Percentiles rank a stretch among this genome's conserved stretches.
phyloP scores from a whole-genome alignment of 2,797 vertebrate genomes.

The Microctenopoma lineatum region DNA sequence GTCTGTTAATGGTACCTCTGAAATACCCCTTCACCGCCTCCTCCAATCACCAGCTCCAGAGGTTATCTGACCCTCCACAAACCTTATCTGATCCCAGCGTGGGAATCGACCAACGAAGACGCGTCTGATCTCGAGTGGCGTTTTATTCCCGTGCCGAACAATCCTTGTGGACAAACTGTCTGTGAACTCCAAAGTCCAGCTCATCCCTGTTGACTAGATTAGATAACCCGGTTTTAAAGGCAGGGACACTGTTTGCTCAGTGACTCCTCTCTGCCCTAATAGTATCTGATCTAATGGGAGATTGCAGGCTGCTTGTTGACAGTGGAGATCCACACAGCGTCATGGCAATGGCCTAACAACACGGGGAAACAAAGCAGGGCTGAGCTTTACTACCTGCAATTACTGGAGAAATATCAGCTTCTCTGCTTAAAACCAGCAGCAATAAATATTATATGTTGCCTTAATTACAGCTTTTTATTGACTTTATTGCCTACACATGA shows the following conservation, averaged over 20 bases:
- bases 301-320: slow-evolving; percentile 75
- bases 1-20: slow-evolving; percentile 1
- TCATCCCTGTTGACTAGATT: slow-evolving; percentile 80
- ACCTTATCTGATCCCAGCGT: slow-evolving; percentile 70
- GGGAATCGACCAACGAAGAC: slow-evolving; percentile 42
- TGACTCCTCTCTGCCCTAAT: slow-evolving; percentile 75
- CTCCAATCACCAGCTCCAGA: slow-evolving; percentile 48
- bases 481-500: slow-evolving; percentile 20
- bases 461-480: slow-evolving; percentile 31
- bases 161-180: slow-evolving; percentile 56
- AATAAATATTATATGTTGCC: slow-evolving; percentile 60
- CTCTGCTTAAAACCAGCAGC: slow-evolving; percentile 48
- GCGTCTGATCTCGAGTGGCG: slow-evolving; percentile 52
- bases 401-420: slow-evolving; percentile 65
- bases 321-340: slow-evolving; percentile 53
- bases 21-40: slow-evolving; percentile 8
- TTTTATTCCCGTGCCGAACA: slow-evolving; percentile 71
- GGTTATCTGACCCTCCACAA: slow-evolving; percentile 62
- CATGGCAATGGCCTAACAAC: slow-evolving; percentile 76
- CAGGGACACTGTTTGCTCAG: slow-evolving; percentile 76
- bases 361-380: slow-evolving; percentile 56
- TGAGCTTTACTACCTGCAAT: slow-evolving; percentile 66
- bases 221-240: slow-evolving; percentile 80
- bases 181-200: slow-evolving; percentile 83
- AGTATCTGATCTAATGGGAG: slow-evolving; percentile 81